phyloP scores from a whole-genome alignment of 1,140 invertebrate genomes.

The Drosophila aff. region DNA sequence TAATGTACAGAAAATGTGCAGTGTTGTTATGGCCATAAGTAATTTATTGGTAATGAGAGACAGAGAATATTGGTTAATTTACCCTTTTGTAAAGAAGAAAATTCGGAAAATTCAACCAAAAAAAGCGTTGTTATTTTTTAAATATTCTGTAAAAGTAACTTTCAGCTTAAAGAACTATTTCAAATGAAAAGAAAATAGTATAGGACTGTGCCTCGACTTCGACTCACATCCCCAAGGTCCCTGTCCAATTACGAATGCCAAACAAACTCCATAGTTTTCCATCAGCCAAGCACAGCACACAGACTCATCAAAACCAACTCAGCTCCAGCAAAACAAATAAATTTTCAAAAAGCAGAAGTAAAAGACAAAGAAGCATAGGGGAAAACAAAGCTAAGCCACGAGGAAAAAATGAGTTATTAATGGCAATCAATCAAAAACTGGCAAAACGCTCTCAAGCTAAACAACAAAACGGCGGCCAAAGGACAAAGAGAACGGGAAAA shows the following conservation, averaged over 20 bases:
- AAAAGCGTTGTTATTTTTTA: not conserved
- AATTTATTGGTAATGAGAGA: not conserved
- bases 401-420: slow-evolving; percentile 78
- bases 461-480: slow-evolving; percentile 24
- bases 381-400: slow-evolving; percentile 43
- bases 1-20: not conserved
- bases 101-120: not conserved
- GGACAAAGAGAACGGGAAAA: slow-evolving; percentile 31
- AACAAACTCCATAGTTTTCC: slow-evolving; percentile 39
- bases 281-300: not conserved
- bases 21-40: not conserved
- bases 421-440: slow-evolving; percentile 78
- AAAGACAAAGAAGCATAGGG: slow-evolving; percentile 36
- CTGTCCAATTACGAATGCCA: slow-evolving; percentile 42
- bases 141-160: not conserved
- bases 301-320: slow-evolving; percentile 51
- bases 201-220: no score
- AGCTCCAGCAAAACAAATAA: slow-evolving; percentile 67
- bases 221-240: slow-evolving; percentile 35
- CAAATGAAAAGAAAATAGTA: not conserved
- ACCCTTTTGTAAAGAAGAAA: not conserved
- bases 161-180: not conserved
- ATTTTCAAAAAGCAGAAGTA: slow-evolving; percentile 45
- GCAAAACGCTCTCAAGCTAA: slow-evolving; percentile 58
- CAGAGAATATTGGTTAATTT: not conserved